Evolutionary conservation across 1,140 invertebrate species (phyloP), one percentile per base, ranked within the genome.

Genomic region (Diachasma alloeum): DNA sequence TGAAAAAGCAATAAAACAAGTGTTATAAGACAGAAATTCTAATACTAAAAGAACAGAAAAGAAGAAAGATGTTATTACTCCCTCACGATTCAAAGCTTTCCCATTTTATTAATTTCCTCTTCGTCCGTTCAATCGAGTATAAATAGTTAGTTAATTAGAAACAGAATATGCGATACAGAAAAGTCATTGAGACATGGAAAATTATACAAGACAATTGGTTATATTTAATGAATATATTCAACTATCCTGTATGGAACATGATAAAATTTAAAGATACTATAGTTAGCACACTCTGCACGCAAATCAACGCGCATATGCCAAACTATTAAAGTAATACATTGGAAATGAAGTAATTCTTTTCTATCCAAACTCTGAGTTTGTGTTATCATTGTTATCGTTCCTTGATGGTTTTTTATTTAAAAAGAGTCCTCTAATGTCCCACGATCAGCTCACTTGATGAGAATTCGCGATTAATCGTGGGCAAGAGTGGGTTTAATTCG

Each of bases 241-340:
- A 42, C 42, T 88, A 88, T 88, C 76, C 87, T 86, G 63, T 88
- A 88, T 36, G 87, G 86, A 76, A 88, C 82, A 74, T 88, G 87
- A 72, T 88, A 87, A 56, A 88, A 88, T 84, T 85, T 81, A 46
- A 84, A 81, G 42, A 80, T 81, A 77, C 80, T 87, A 83, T 67
- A 80, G 76, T 83, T 76, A 6, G 79, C 78, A 69, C 80, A 78
- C 80, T 80, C 80, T 44, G 69, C 74, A 74, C 79, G 80, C 8
- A 78, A 72, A 46, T 66, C 69, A 24, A 72, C 46, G 59, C 24
- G 24, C 26, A 26, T 63, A 31, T 63, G 59, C 19, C 19, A 26
- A 31, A 31, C 59, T 63, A 17, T 26, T 31, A 36, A 56, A 31
- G 44, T 48, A 72, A 42, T 46, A 19, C 68, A 0, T 59, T 75